Evolutionary conservation across 2,113 vertebrate genomes (phyloP).

Genomic region (Dromiciops gliroides): DNA sequence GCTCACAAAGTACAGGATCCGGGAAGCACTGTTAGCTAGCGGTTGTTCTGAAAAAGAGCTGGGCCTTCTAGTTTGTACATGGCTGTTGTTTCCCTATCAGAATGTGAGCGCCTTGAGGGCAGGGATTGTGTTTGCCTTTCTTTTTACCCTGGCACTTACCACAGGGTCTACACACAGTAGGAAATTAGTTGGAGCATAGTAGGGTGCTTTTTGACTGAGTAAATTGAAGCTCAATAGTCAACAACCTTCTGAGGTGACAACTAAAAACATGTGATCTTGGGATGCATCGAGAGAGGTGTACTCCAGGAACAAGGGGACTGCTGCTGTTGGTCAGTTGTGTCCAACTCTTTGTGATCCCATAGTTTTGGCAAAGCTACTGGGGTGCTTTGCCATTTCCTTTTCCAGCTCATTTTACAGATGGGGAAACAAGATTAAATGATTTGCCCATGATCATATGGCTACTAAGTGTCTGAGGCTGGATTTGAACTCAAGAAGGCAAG

Average conservation of each 20-base stretch:
- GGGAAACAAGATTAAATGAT: not conserved
- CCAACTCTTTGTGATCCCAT: too few species aligned
- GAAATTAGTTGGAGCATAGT: not conserved
- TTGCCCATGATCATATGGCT: too few species aligned
- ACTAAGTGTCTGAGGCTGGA: not conserved
- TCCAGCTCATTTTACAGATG: not conserved
- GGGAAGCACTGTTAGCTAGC: too few species aligned
- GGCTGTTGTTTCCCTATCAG: not conserved
- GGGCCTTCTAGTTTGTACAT: too few species aligned
- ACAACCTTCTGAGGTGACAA: not conserved
- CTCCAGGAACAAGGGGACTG: too few species aligned
- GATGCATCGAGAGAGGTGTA: not conserved
- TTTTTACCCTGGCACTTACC: not conserved
- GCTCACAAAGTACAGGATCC: too few species aligned
- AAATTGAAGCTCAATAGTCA: not conserved
- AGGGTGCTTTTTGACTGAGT: not conserved
- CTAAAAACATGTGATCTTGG: not conserved
- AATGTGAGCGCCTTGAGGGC: not conserved
- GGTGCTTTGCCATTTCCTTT: not conserved
- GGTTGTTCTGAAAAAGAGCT: not conserved
- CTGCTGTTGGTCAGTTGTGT: too few species aligned
- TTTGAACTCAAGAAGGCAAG: not conserved
- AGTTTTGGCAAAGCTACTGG: not conserved
- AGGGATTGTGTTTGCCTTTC: not conserved
- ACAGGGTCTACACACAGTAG: not conserved